Evolutionary conservation across 1,140 invertebrate species (phyloP).

Genomic region (Leptestheria dahalacensis): DNA sequence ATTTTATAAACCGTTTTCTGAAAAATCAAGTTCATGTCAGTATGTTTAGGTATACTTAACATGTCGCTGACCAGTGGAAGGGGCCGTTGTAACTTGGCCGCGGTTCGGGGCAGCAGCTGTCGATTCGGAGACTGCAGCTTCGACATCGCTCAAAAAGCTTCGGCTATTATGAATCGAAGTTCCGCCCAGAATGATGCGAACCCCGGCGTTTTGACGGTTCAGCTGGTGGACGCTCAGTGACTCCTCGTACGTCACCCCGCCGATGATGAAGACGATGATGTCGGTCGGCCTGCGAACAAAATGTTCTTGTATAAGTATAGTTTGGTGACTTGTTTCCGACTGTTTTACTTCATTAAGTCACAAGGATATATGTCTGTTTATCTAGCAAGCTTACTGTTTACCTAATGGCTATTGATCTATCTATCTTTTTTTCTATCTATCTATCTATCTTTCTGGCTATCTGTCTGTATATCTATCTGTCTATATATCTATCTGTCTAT

Average conservation of each 20-base stretch:
- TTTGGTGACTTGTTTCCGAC: neutral
- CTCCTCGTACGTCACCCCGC: slow-evolving; percentile 95
- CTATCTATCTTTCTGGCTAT: too few relatives aligned
- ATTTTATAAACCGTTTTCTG: too few relatives aligned
- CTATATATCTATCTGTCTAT: too few relatives aligned
- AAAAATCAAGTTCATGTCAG: neutral
- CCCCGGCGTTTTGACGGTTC: slow-evolving; percentile 54
- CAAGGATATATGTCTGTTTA: too few relatives aligned
- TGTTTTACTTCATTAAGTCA: neutral
- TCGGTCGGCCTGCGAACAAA: slow-evolving; percentile 51
- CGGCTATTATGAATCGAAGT: slow-evolving; percentile 80
- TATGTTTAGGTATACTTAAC: neutral
- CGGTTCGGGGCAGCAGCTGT: neutral
- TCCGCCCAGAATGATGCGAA: slow-evolving; percentile 72
- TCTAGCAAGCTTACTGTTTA: neutral
- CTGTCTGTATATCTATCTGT: too few relatives aligned
- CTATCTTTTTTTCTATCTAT: too few relatives aligned
- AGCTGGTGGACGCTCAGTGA: slow-evolving; percentile 69
- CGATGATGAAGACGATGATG: slow-evolving; percentile 86
- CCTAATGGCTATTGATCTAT: too few relatives aligned
- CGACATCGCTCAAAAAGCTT: slow-evolving; percentile 59
- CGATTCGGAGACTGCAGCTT: slow-evolving; percentile 25
- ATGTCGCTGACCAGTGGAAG: neutral
- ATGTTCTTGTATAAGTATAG: neutral
- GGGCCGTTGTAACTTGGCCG: neutral